These are phyloP conservation scores for Osmerus eperlanus DNA, from an alignment of 2,113 vertebrate genomes.

Conservation along the genomic window DNA sequence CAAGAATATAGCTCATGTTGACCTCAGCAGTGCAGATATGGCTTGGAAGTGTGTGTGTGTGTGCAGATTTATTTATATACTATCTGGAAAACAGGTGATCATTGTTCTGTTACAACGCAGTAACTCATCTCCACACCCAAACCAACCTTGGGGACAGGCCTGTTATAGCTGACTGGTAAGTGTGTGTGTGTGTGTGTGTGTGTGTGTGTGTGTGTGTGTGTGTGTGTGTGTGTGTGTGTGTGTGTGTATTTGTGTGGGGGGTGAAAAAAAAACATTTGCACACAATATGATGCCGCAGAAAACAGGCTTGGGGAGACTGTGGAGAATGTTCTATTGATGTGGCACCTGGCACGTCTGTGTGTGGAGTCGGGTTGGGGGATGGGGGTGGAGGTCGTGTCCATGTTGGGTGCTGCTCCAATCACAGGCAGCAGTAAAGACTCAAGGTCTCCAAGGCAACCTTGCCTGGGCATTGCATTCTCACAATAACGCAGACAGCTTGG, in stretches of 20 bases:
- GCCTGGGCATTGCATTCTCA: constrained; percentile 11
- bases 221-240: constrained; percentile 1
- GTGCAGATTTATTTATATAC: constrained; percentile 22
- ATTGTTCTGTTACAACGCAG: constrained; percentile 18
- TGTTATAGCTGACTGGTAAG: constrained; percentile 21
- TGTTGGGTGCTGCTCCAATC: constrained; percentile 32
- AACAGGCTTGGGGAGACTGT: neutral
- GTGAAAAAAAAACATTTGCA: neutral
- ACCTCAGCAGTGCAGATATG: constrained; percentile 12
- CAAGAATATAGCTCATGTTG: constrained; percentile 13
- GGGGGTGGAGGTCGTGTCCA: constrained; percentile 18
- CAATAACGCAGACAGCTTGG: constrained; percentile 23
- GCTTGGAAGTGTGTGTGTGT: neutral
- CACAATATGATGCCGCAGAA: neutral
- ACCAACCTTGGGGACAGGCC: constrained; percentile 15
- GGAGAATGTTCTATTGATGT: constrained; percentile 4
- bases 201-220: constrained; percentile 17
- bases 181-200: constrained; percentile 14
- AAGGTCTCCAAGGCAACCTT: constrained; percentile 21
- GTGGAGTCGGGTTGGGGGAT: neutral
- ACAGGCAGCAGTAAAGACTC: constrained; percentile 13
- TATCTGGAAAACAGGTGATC: constrained; percentile 27
- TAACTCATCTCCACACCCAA: constrained; percentile 19
- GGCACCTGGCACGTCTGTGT: neutral
- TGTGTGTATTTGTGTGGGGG: constrained; percentile 14